Conservation (phyloP, 2,113 vertebrate genomes). For the Hippotragus niger region DNA sequence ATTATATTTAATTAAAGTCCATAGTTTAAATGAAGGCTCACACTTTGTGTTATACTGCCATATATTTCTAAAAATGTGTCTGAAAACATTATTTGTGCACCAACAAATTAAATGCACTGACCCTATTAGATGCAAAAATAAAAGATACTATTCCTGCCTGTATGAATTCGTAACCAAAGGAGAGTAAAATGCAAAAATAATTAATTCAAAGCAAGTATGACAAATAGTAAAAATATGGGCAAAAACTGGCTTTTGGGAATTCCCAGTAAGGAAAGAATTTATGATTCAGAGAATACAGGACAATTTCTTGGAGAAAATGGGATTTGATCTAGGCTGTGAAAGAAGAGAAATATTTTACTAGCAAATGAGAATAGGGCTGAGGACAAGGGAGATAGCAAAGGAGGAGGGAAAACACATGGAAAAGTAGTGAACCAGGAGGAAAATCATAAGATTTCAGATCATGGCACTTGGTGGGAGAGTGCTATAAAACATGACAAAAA, state of each 20-base stretch:
- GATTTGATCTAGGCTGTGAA: background rate
- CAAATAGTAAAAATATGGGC: background rate
- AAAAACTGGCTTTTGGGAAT: background rate
- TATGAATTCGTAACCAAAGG: background rate
- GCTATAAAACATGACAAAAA: background rate
- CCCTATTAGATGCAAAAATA: background rate
- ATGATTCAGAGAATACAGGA: background rate
- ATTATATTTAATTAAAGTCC: background rate
- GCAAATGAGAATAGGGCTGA: background rate
- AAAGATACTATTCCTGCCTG: background rate
- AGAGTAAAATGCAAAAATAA: background rate
- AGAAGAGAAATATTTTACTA: background rate
- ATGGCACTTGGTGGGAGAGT: background rate
- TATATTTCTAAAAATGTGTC: background rate
- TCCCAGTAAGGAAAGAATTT: background rate
- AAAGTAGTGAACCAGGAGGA: background rate
- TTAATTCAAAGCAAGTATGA: background rate
- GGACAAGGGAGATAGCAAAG: background rate
- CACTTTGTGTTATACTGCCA: background rate
- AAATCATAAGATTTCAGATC: background rate
- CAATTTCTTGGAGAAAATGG: background rate
- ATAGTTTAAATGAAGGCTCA: background rate
- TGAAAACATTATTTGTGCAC: background rate
- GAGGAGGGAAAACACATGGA: background rate
- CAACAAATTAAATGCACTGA: background rate